Base-by-base conservation (phyloP, 2,113 vertebrate species). In the Proteles cristata region DNA sequence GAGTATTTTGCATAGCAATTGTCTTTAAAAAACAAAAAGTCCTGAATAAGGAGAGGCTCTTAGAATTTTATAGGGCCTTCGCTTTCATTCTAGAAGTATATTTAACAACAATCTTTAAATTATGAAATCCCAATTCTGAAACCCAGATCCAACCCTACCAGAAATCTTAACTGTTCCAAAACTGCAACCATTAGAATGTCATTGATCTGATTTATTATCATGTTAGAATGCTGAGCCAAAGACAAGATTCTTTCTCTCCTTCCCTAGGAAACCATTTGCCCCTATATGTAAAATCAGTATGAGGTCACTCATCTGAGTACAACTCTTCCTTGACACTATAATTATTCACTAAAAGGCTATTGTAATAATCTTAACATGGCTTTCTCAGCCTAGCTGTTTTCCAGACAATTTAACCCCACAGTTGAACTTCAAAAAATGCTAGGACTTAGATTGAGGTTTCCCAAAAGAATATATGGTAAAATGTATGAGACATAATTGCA, bases 301-400 rank as follows among this genome's bases (percentile, higher is more conserved):
- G 48, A 96, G 28, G 11, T 93, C 86, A 93, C 82, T 96, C 55
- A 93, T 39, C n/a, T 93, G 26, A 86, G 21, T 28, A 87, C 43
- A 95, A n/a, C 23, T 89, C 71, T 65, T 96, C 53, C 35, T 26
- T 89, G 91, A 97, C 35, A 77, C 23, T 74, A 39, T 94, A 86
- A 92, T 94, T 97, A 93, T 96, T 97, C 66, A 97, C 28, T 97
- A 89, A 94, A 85, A 58, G 23, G 3, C 35, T 95, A 11, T 53
- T 96, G 65, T 43, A 89, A 93, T 96, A 53, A 95, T 84, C 73
- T 79, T 94, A 97, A 87, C 11, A 9, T 69, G 81, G 43, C 25
- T 94, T 80, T 90, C 48, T 45, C 58, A 81, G 45, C 50, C 73
- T 63, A 74, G 48, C 77, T 95, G 90, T 94, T 97, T 95, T 97